These are phyloP conservation scores for Leptogaster cylindrica DNA, from an alignment of 2,888 invertebrate species.

Conservation along the genomic window DNA sequence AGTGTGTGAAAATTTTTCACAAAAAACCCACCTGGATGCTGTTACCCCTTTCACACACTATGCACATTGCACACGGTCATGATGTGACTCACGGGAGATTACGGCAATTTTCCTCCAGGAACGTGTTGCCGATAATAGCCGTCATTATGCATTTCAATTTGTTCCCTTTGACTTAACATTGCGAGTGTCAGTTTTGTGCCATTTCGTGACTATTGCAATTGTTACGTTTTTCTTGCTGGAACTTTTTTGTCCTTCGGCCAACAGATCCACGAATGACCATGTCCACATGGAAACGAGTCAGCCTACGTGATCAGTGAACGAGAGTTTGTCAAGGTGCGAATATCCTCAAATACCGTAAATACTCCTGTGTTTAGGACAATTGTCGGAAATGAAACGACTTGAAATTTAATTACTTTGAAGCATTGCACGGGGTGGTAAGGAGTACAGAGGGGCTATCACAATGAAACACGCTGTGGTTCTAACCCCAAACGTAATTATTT, in stretches of 20 bases:
- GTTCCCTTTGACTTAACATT: constrained; percentile 15
- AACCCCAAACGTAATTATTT: neutral
- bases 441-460: too few relatives aligned
- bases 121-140: neutral
- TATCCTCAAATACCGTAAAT: neutral
- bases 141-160: constrained; percentile 6
- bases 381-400: too few relatives aligned
- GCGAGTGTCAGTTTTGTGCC: too few relatives aligned
- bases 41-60: neutral
- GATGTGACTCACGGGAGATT: neutral
- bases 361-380: neutral
- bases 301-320: neutral
- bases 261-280: too few relatives aligned
- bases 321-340: neutral
- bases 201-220: too few relatives aligned
- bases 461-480: too few relatives aligned
- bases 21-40: neutral
- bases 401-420: too few relatives aligned
- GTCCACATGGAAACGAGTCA: too few relatives aligned
- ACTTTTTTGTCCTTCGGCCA: too few relatives aligned
- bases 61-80: too few relatives aligned
- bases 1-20: constrained; percentile 2
- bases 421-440: too few relatives aligned
- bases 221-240: too few relatives aligned
- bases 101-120: constrained; percentile 11